Evolutionary conservation across 2,113 vertebrate genomes (phyloP).

Genomic region (Spilogale gracilis): DNA sequence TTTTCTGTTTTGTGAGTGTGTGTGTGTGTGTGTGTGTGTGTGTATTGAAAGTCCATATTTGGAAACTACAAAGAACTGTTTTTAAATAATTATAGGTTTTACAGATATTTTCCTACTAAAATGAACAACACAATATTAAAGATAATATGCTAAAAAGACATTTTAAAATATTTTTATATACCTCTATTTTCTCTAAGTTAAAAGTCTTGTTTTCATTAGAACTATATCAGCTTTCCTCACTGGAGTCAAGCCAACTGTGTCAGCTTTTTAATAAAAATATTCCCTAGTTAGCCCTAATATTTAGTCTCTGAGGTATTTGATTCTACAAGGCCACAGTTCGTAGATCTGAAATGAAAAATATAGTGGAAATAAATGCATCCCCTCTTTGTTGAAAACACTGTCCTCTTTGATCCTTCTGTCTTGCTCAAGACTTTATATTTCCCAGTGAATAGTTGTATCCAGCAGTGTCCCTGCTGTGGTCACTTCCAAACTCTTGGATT

Average conservation of each 20-base stretch:
- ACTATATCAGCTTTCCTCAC: not conserved
- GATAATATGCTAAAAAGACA: not conserved
- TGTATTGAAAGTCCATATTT: not conserved
- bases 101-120: not conserved
- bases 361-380: not conserved
- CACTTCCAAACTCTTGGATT: not conserved
- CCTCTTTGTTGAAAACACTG: not conserved
- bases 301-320: not conserved
- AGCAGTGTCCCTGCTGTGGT: not conserved
- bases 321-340: not conserved
- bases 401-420: not conserved
- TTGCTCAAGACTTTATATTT: not conserved
- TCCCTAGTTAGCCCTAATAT: not conserved
- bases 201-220: not conserved
- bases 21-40: not conserved
- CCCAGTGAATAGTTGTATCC: not conserved
- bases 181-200: not conserved
- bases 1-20: not conserved
- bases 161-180: not conserved
- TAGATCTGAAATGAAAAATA: not conserved
- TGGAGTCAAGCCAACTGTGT: not conserved
- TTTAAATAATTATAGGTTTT: constrained; percentile 22
- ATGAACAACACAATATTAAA: not conserved
- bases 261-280: constrained; percentile 13
- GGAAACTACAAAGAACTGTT: not conserved